Evolutionary conservation across 2,888 invertebrate genomes (phyloP).

Genomic region (Drosophila barbarae): DNA sequence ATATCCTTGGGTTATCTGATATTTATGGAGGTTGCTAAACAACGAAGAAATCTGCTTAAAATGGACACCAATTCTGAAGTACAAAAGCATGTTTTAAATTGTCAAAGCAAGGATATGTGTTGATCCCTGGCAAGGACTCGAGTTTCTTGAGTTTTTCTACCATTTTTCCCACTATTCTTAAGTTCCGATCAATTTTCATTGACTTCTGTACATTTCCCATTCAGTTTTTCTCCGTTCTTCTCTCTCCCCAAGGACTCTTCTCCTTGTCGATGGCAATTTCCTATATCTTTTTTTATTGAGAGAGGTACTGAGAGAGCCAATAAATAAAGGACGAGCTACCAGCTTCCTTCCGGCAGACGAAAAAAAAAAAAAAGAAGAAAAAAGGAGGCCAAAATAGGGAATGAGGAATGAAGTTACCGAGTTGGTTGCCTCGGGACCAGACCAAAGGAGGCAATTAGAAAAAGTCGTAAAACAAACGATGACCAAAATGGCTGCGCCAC

Average conservation of each 20-base stretch:
- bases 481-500: constrained; percentile 35
- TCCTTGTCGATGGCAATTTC: constrained; percentile 62
- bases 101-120: not conserved
- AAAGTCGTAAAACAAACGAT: constrained; percentile 59
- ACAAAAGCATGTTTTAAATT: not conserved
- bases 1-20: not conserved
- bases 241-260: constrained; percentile 44
- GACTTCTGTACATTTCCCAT: not conserved
- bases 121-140: not conserved
- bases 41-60: not conserved
- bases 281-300: constrained; percentile 27
- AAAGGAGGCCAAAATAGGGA: constrained; percentile 7
- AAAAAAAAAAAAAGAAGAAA: not conserved
- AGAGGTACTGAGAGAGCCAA: constrained; percentile 15
- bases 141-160: not conserved
- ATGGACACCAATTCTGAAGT: not conserved
- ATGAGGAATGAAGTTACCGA: constrained; percentile 17
- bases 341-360: constrained; percentile 23
- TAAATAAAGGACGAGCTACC: constrained; percentile 32
- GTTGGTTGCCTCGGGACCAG: constrained; percentile 28
- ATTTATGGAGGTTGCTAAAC: not conserved
- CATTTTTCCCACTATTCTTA: not conserved
- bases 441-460: constrained; percentile 58
- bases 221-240: not conserved
- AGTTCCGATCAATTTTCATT: not conserved